A percentile compares a stretch with the other conserved stretches of the same genome.
Evolutionary conservation across 2,113 vertebrate species (phyloP).

Genomic region (Myotis lucifugus): DNA sequence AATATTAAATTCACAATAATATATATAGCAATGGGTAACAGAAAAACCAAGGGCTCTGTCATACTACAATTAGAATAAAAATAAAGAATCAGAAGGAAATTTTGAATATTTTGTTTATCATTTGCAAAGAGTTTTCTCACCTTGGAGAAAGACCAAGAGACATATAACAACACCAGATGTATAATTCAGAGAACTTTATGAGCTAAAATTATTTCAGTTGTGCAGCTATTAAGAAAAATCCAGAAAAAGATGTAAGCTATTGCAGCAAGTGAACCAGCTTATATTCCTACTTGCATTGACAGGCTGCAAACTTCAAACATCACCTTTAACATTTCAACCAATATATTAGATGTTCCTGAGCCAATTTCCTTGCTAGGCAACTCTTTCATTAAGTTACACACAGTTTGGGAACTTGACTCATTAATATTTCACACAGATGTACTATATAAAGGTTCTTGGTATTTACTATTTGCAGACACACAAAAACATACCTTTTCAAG

Average conservation of each 20-base stretch:
- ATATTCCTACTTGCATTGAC: constrained; percentile 48
- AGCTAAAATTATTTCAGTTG: constrained; percentile 57
- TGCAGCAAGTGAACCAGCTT: constrained; percentile 47
- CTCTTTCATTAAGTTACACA: constrained; percentile 57
- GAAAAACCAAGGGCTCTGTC: not conserved
- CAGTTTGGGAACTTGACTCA: constrained; percentile 57
- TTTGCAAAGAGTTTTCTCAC: not conserved
- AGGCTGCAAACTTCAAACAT: constrained; percentile 63
- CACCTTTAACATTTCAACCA: constrained; percentile 66
- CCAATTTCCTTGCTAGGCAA: constrained; percentile 55
- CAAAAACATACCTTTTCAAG: constrained; percentile 58
- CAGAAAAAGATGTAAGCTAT: constrained; percentile 30
- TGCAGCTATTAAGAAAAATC: constrained; percentile 52
- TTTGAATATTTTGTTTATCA: constrained; percentile 35
- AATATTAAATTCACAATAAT: not conserved
- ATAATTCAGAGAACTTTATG: constrained; percentile 52
- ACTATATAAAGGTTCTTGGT: constrained; percentile 18
- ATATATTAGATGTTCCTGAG: constrained; percentile 44
- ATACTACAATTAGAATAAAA: not conserved
- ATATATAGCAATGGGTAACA: not conserved
- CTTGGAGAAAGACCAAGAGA: constrained; percentile 31
- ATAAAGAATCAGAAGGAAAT: not conserved
- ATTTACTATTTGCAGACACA: constrained; percentile 66
- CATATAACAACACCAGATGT: not conserved
- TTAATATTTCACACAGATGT: constrained; percentile 72